Evolutionary conservation across 1,140 invertebrate genomes (phyloP), one percentile per base, ranked within the genome.

Genomic region (Geopemphigus sp.): DNA sequence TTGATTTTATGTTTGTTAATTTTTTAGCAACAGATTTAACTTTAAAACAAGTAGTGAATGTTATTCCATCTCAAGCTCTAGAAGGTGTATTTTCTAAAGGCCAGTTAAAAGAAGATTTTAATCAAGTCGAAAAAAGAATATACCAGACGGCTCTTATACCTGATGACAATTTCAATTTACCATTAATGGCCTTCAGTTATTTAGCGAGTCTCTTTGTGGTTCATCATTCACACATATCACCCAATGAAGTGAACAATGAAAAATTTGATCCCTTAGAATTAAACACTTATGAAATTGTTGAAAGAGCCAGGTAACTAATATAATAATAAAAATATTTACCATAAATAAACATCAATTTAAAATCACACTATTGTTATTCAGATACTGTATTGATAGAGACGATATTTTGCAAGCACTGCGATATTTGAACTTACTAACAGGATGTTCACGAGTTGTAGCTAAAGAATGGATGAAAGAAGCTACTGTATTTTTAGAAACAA

Each of bases 361-460:
- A 26, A 80, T 54, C 14, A 15, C 1, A 2, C 54, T 47, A n/a
- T 29, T 53, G 1, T 66, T 26, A 84, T 84, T 82, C 83, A 95
- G 93, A 84, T 94, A 93, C 84, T 92, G 92, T 88, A 86, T 98
- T 81, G 93, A 97, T 83, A 90, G 92, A 82, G 93, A 93, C 26
- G 90, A 98, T 83, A 89, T 98, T 59, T 88, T 91, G 64, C 90
- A 92, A 84, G 93, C 95, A 0, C 86, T 98, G 0, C 90, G 92
- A 72, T 97, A 97, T 85, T 92, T 98, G 88, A 96, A 96, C 84
- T 89, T 97, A 57, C 86, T 98, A 29, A 89, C 91, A 83, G 96
- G 96, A 26, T 94, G 94, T 29, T 88, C 96, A 0, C 88, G 92
- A 12, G 88, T 88, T n/a, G 89, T 96, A 6, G 94, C 96, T 3